Evolutionary conservation across 2,797 vertebrate genomes (phyloP).

Genomic region (Limosa lapponica): DNA sequence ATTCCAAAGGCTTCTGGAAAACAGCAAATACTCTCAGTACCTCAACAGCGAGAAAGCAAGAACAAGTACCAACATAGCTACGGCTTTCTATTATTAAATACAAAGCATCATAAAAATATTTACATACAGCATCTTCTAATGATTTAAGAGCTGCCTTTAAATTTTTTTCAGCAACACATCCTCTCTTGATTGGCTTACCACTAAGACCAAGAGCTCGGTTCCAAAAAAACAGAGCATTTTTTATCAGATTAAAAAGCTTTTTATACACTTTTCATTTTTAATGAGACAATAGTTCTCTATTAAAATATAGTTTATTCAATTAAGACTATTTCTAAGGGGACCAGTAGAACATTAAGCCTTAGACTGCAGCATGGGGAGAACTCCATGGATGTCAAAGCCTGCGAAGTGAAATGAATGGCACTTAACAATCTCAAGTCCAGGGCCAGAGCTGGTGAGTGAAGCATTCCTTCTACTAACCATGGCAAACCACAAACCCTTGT

Average conservation of each 20-base stretch:
- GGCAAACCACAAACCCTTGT: not conserved
- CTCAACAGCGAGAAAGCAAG: not conserved
- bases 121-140: not conserved
- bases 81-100: not conserved
- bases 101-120: not conserved
- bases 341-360: not conserved
- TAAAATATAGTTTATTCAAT: not conserved
- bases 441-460: not conserved
- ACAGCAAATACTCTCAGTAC: not conserved
- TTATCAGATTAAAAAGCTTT: not conserved
- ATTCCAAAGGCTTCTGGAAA: not conserved
- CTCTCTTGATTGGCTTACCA: slow-evolving; percentile 1
- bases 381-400: not conserved
- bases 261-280: not conserved
- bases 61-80: not conserved
- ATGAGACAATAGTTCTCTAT: not conserved
- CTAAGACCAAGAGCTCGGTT: not conserved
- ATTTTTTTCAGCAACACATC: not conserved
- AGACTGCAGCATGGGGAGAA: not conserved
- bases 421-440: not conserved
- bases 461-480: not conserved
- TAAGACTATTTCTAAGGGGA: not conserved
- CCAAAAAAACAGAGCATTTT: not conserved
- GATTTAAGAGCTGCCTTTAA: not conserved
- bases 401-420: not conserved